Base-by-base conservation (phyloP, 1,140 invertebrate species). In the Megathymus violae region DNA sequence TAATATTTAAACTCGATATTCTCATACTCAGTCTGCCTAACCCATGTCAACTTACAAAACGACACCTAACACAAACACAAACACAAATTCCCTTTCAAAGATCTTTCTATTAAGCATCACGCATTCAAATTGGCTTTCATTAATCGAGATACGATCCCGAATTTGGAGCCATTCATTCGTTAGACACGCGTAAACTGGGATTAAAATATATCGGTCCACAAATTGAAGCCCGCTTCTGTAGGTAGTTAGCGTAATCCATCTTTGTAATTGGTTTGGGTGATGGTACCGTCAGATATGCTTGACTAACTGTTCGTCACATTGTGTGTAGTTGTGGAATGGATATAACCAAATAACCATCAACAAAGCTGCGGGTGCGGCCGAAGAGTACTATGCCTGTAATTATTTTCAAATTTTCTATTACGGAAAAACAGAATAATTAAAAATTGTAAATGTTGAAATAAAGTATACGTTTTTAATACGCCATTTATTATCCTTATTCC, bases 181-280 rank as follows among this genome's bases (percentile, higher is more conserved):
- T 75, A 69, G 61, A 80, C 80, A 82, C 77, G 74, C 75, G 78
- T 82, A 78, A 78, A 80, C 76, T 66, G 67, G 80, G 80, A 85
- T 88, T 86, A 81, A 85, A 88, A 88, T 85, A 85, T 83, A 85
- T 79, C 67, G 76, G 68, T 61, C 71, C 70, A 80, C 74, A 84
- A 83, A 85, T 85, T 83, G 82, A 62, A 73, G 74, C 67, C 71
- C 69, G 66, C 82, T 81, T 82, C 79, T 73, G 71, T 69, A 74
- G 60, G 64, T 67, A 64, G 71, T 72, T 84, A 69, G 58, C 63
- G 80, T 84, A 78, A 80, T 84, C 79, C 63, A 67, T 81, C 70
- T 74, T 78, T 76, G 78, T 82, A 85, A 85, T 82, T 82, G 78
- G 70, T 80, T 81, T 69, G 67, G 46, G 46, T 52, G 50, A 40